These are phyloP conservation scores for Callosobruchus maculatus DNA, from an alignment of 2,888 invertebrate genomes.

Conservation along the genomic window DNA sequence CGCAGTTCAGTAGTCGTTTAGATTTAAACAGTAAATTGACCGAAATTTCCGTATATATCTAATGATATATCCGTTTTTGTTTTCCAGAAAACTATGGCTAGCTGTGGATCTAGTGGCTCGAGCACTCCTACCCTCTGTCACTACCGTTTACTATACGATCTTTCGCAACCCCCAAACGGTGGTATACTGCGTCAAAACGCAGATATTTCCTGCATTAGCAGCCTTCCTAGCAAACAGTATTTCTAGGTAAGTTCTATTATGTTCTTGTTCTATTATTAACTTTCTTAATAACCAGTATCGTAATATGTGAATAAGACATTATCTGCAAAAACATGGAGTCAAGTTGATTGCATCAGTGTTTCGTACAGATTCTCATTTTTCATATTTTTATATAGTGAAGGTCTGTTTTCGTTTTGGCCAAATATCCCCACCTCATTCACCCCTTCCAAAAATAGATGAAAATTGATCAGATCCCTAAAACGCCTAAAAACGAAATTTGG, in stretches of 20 bases:
- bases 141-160: slow-evolving; percentile 42
- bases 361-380: no score
- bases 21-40: background rate
- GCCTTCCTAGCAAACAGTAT: slow-evolving; percentile 45
- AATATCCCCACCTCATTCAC: no score
- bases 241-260: slow-evolving; percentile 29
- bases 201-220: slow-evolving; percentile 42
- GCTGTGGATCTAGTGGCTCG: slow-evolving; percentile 39
- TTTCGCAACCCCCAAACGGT: slow-evolving; percentile 42
- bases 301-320: no score
- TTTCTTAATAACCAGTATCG: no score
- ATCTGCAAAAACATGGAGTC: no score
- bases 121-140: slow-evolving; percentile 41
- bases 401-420: no score
- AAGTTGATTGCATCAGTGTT: no score
- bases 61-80: background rate
- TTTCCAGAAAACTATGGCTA: slow-evolving; percentile 44
- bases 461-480: no score
- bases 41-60: background rate
- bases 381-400: no score
- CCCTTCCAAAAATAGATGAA: no score
- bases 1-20: background rate
- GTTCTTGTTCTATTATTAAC: no score
- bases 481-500: no score
- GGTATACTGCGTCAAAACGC: slow-evolving; percentile 39